A percentile compares a stretch with the other conserved stretches of the same genome.
phyloP scores from a whole-genome alignment of 64 coral and sea anemone species.

The Dendrophyllia cribrosa region DNA sequence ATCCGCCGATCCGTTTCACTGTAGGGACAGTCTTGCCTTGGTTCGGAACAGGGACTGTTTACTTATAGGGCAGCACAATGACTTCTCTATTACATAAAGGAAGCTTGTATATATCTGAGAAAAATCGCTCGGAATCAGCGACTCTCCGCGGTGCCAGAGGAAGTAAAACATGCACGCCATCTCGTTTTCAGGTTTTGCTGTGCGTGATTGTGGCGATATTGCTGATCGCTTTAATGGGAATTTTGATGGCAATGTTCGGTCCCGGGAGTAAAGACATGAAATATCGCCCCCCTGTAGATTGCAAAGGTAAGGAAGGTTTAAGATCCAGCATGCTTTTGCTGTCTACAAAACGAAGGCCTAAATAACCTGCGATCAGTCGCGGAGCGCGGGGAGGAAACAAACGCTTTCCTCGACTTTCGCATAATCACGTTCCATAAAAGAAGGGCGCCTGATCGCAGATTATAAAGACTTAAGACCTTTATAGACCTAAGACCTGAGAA shows the following conservation, averaged over 20 bases:
- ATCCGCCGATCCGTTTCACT: too few species aligned
- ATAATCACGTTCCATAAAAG: too few species aligned
- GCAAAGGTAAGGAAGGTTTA: not conserved
- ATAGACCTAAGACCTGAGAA: too few species aligned
- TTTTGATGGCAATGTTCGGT: constrained; percentile 38
- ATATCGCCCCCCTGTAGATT: not conserved
- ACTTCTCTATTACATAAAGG: not conserved
- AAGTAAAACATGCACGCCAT: not conserved
- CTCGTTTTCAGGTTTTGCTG: not conserved
- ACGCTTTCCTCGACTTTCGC: too few species aligned
- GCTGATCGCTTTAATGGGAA: not conserved
- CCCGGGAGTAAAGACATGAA: constrained; percentile 4
- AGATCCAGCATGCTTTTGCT: too few species aligned
- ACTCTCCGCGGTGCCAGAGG: not conserved
- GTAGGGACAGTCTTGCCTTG: too few species aligned
- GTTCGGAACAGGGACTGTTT: too few species aligned
- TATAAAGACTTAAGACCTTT: too few species aligned
- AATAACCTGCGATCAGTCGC: too few species aligned
- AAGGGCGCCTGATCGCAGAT: too few species aligned
- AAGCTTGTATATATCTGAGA: not conserved
- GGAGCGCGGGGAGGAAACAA: too few species aligned
- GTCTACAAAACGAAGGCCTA: not conserved
- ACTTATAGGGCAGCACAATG: too few species aligned
- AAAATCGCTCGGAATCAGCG: not conserved
- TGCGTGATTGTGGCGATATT: not conserved